Percentiles rank a stretch among this genome's conserved stretches.
Evolutionary conservation across 37 sponge, comb jelly and placozoan species (phyloP).

Genomic region (Haliclona indistincta): DNA sequence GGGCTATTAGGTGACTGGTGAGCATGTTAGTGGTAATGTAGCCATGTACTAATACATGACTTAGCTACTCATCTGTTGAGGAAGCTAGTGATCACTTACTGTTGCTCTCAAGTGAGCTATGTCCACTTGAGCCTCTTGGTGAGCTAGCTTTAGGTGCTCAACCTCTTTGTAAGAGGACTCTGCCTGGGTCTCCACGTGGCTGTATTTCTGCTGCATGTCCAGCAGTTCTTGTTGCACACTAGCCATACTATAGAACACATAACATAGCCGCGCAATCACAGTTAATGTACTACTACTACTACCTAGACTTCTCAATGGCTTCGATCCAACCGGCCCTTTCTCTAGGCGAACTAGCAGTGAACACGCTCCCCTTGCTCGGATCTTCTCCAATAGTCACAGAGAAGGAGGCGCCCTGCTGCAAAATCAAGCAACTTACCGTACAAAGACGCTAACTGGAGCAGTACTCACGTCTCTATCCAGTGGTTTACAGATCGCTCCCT

Average conservation of each 20-base stretch:
- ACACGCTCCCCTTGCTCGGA: slow-evolving; percentile 17
- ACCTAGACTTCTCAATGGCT: slow-evolving; percentile 37
- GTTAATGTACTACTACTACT: not conserved
- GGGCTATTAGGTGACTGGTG: too few species aligned
- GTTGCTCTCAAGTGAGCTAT: slow-evolving; percentile 12
- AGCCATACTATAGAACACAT: slow-evolving; percentile 19
- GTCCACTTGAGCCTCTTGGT: slow-evolving; percentile 38
- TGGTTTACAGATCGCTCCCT: slow-evolving; percentile 27
- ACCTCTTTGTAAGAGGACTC: slow-evolving; percentile 19
- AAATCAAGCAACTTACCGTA: too few species aligned
- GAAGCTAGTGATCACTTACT: slow-evolving; percentile 40
- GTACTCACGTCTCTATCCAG: slow-evolving; percentile 2
- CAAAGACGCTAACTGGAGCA: not conserved
- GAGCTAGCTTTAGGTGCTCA: slow-evolving; percentile 21
- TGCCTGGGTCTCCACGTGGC: not conserved
- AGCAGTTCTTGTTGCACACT: slow-evolving; percentile 31
- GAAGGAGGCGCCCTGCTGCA: slow-evolving; percentile 37
- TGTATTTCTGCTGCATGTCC: slow-evolving; percentile 11
- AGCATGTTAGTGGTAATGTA: too few species aligned
- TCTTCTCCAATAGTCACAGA: slow-evolving; percentile 4
- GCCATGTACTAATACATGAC: too few species aligned
- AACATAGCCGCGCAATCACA: not conserved
- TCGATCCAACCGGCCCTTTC: slow-evolving; percentile 54
- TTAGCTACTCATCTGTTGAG: too few species aligned
- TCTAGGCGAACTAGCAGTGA: slow-evolving; percentile 17